Evolutionary conservation across 2,113 vertebrate species (phyloP).

Genomic region (Telmatochromis sp.): DNA sequence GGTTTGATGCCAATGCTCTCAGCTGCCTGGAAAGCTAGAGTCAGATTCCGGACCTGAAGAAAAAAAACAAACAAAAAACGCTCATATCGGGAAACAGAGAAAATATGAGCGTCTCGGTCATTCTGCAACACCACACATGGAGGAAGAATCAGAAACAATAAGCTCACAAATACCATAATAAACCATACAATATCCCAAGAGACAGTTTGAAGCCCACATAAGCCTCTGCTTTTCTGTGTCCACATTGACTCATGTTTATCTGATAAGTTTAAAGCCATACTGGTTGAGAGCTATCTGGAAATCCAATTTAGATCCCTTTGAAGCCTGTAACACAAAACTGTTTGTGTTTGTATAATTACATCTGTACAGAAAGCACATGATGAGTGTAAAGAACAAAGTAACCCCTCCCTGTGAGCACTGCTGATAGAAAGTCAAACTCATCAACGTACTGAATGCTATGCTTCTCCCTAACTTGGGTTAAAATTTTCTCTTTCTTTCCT

Average conservation of each 20-base stretch:
- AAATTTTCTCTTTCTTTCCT: neutral
- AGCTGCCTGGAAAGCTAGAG: conserved; percentile 92
- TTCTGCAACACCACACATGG: neutral
- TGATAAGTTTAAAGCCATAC: neutral
- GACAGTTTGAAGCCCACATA: neutral
- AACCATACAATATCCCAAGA: neutral
- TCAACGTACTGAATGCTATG: neutral
- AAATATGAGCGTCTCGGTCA: neutral
- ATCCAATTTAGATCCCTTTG: neutral
- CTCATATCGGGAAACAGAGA: neutral
- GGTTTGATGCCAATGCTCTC: conserved; percentile 95
- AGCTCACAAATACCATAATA: neutral
- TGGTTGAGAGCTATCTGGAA: neutral
- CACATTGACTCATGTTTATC: neutral
- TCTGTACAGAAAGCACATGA: neutral
- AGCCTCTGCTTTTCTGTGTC: neutral
- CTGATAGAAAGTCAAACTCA: neutral
- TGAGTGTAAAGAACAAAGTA: neutral
- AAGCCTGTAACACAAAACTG: neutral
- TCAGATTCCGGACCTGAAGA: conserved; percentile 86
- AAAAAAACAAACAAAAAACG: conserved; percentile 38
- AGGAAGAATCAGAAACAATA: neutral
- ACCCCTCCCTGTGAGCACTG: neutral
- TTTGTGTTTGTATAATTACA: neutral
- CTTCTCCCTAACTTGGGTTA: neutral